Conservation (phyloP, 2,888 invertebrate genomes). For the Scrobipalpa atriplicella region DNA sequence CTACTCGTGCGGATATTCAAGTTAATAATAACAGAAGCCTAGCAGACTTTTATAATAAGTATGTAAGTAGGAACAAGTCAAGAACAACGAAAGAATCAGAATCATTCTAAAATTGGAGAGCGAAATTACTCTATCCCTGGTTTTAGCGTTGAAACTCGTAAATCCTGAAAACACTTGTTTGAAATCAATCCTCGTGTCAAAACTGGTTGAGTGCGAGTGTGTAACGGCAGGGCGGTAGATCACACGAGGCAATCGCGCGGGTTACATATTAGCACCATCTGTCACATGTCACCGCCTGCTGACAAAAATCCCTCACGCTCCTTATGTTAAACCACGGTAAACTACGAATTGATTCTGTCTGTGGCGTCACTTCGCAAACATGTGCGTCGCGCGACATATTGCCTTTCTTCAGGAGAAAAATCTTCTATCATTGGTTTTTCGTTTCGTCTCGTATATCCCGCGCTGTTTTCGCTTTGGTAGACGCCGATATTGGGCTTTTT, state of each 20-base stretch:
- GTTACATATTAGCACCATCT: slow-evolving; percentile 66
- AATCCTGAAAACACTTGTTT: slow-evolving; percentile 19
- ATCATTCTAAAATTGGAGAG: too few relatives aligned
- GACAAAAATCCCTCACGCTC: slow-evolving; percentile 62
- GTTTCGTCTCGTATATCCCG: slow-evolving; percentile 63
- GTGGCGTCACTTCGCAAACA: slow-evolving; percentile 68
- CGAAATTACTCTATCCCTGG: background rate
- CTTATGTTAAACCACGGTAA: slow-evolving; percentile 71
- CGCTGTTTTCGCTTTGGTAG: slow-evolving; percentile 62
- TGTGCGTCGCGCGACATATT: slow-evolving; percentile 66
- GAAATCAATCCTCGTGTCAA: slow-evolving; percentile 30
- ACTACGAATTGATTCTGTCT: slow-evolving; percentile 69
- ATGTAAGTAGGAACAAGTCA: too few relatives aligned
- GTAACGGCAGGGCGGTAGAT: slow-evolving; percentile 34
- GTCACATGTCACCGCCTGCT: slow-evolving; percentile 46
- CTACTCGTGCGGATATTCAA: background rate
- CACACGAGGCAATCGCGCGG: slow-evolving; percentile 51
- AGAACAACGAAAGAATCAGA: too few relatives aligned
- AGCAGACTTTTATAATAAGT: too few relatives aligned
- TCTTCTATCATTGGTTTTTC: slow-evolving; percentile 62
- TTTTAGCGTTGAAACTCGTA: background rate
- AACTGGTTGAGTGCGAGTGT: slow-evolving; percentile 28
- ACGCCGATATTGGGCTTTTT: slow-evolving; percentile 62
- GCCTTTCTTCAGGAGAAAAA: slow-evolving; percentile 42
- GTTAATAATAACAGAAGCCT: background rate